Evolutionary conservation across 2,888 invertebrate genomes (phyloP).

Genomic region (Brachynemurus nebulosus): DNA sequence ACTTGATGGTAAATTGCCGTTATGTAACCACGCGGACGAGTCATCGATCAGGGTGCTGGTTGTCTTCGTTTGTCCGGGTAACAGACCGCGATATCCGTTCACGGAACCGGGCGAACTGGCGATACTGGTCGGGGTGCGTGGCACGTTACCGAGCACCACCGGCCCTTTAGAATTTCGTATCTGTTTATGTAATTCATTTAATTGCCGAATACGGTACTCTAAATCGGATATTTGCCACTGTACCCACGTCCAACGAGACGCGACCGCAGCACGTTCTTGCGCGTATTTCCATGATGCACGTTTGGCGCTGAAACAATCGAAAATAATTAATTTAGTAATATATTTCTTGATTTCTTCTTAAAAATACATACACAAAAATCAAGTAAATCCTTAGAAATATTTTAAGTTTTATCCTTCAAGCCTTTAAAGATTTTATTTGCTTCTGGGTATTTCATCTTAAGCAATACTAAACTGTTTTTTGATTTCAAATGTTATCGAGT

Average conservation of each 20-base stretch:
- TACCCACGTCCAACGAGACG: constrained; percentile 82
- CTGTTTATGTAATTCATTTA: constrained; percentile 64
- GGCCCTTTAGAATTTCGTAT: constrained; percentile 45
- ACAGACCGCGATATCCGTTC: constrained; percentile 50
- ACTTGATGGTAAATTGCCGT: constrained; percentile 15
- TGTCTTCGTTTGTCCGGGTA: constrained; percentile 40
- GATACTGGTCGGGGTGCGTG: constrained; percentile 26
- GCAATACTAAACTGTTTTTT: too few relatives aligned
- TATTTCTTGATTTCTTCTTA: too few relatives aligned
- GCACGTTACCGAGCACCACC: constrained; percentile 37
- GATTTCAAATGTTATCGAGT: too few relatives aligned
- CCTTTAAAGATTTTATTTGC: too few relatives aligned
- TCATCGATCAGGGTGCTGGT: constrained; percentile 5
- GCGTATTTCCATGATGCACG: constrained; percentile 74
- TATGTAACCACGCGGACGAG: constrained; percentile 18
- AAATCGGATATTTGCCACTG: constrained; percentile 86
- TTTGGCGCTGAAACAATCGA: constrained; percentile 47
- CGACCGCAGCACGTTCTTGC: constrained; percentile 65
- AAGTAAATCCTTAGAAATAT: too few relatives aligned
- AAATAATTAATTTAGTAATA: too few relatives aligned
- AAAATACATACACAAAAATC: too few relatives aligned
- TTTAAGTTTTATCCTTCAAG: too few relatives aligned
- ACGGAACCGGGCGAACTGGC: constrained; percentile 30
- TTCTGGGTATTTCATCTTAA: too few relatives aligned
- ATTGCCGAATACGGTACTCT: constrained; percentile 81